Evolutionary conservation across 2,113 vertebrate genomes (phyloP).

Genomic region (Charadrius vociferus): DNA sequence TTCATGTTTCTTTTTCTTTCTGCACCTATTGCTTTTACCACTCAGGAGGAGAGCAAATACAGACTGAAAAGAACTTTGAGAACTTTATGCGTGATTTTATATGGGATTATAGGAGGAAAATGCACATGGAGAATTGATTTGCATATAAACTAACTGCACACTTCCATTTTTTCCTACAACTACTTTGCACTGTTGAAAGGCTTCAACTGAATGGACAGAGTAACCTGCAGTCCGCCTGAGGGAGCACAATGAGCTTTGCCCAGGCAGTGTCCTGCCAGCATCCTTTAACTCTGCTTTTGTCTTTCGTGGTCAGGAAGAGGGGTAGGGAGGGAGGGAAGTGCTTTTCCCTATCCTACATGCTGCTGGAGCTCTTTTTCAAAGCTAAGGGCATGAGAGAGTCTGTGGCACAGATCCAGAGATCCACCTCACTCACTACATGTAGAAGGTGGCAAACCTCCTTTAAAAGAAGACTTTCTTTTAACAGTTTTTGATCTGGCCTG

Average conservation of each 20-base stretch:
- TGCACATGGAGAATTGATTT: neutral
- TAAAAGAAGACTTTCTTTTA: neutral
- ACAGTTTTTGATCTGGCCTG: neutral
- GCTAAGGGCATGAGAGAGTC: neutral
- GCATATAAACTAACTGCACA: neutral
- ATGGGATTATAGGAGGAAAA: neutral
- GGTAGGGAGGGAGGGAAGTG: neutral
- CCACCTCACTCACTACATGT: neutral
- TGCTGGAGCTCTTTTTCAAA: neutral
- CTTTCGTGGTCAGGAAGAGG: neutral
- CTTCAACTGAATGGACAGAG: neutral
- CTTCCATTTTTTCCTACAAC: neutral
- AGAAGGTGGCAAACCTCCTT: neutral
- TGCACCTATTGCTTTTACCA: neutral
- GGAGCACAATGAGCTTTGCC: neutral
- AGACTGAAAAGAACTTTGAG: neutral
- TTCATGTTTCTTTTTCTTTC: neutral
- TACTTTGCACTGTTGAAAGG: neutral
- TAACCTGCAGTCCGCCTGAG: neutral
- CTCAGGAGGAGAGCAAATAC: neutral
- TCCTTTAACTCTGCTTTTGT: slow-evolving; percentile 19
- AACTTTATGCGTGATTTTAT: neutral
- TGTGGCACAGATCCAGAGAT: neutral
- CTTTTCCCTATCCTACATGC: neutral
- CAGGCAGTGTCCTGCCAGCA: neutral